phyloP scores from a whole-genome alignment of 37 sponge, comb jelly and placozoan species.

The Chondrilla cf. caribensis region DNA sequence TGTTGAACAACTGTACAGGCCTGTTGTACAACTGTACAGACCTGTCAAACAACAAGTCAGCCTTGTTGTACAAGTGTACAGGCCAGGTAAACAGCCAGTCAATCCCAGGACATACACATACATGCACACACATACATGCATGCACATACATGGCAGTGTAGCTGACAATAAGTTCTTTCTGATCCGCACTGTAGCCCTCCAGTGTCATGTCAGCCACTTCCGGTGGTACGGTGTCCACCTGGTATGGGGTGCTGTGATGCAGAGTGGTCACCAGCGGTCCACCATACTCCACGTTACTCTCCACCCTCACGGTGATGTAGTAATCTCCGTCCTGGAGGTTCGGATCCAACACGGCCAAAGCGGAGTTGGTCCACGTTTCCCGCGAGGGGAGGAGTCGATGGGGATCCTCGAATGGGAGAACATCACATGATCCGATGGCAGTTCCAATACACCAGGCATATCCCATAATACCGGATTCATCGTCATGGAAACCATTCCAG shows the following conservation, averaged over 20 bases:
- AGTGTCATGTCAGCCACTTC: conserved; percentile 6
- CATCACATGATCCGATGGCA: conserved; percentile 43
- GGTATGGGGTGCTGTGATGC: conserved; percentile 72
- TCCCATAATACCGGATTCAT: conserved; percentile 62
- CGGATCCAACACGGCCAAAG: conserved; percentile 26
- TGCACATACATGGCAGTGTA: conserved; percentile 53
- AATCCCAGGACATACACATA: background rate
- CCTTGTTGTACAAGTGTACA: background rate
- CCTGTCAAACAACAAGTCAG: background rate
- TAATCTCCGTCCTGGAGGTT: conserved; percentile 65
- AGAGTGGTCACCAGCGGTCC: conserved; percentile 78
- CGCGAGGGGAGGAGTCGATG: conserved; percentile 13
- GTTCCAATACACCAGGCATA: conserved; percentile 89
- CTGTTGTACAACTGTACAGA: too few relatives aligned
- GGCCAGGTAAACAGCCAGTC: too few relatives aligned
- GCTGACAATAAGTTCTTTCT: conserved; percentile 34
- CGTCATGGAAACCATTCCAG: conserved; percentile 74
- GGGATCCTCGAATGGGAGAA: conserved; percentile 36
- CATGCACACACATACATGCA: background rate
- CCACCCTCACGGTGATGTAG: conserved; percentile 59
- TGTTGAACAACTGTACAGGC: too few relatives aligned
- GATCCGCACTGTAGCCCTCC: conserved; percentile 33
- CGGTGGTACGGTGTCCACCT: conserved; percentile 77
- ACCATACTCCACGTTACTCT: conserved; percentile 68
- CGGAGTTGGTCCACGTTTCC: conserved; percentile 56